Conservation (phyloP, 2,113 vertebrate genomes). For the Megaceryle torquata region DNA sequence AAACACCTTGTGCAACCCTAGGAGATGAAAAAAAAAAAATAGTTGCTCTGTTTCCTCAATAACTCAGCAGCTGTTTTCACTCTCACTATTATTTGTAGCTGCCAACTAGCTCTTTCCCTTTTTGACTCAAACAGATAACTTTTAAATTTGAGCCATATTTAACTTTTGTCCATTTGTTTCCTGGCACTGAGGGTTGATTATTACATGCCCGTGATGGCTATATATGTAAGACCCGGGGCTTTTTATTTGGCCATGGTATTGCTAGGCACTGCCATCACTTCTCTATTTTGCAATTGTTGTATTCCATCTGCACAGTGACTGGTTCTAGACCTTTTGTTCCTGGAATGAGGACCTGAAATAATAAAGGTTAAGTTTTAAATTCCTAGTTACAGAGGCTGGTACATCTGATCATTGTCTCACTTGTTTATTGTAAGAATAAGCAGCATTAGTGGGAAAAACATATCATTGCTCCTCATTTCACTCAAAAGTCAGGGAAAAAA, state of each 20-base stretch:
- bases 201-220: constrained; percentile 77
- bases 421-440: not conserved
- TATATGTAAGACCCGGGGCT: constrained; percentile 72
- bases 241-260: constrained; percentile 79
- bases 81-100: not conserved
- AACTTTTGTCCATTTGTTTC: constrained; percentile 81
- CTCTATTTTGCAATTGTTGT: constrained; percentile 79
- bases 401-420: not conserved
- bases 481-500: not conserved
- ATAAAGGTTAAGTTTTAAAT: constrained; percentile 41
- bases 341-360: constrained; percentile 69
- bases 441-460: not conserved
- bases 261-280: constrained; percentile 75
- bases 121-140: constrained; percentile 76
- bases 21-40: not conserved
- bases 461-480: not conserved
- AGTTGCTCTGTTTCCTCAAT: not conserved
- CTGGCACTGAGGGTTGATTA: constrained; percentile 77
- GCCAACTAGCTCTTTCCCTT: constrained; percentile 64
- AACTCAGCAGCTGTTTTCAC: not conserved
- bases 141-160: constrained; percentile 71
- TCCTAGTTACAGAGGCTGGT: not conserved
- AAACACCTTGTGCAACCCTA: not conserved
- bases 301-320: constrained; percentile 72
- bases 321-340: constrained; percentile 77